Percentiles rank a stretch among this genome's conserved stretches.
Evolutionary conservation across 2,888 invertebrate genomes (phyloP).

Genomic region (Cataglyphis rosenhaueri): DNA sequence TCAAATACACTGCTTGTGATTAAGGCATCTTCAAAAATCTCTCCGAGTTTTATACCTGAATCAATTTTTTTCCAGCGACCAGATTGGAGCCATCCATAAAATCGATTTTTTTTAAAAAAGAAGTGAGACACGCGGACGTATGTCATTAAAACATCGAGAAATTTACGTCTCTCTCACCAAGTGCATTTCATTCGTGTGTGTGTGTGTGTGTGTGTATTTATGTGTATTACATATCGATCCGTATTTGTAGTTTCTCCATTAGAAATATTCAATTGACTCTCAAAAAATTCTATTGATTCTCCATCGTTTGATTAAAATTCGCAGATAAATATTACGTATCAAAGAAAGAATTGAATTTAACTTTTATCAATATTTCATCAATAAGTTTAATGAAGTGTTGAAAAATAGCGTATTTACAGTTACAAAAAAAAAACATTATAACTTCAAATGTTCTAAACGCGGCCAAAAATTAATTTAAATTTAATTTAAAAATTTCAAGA

Average conservation of each 20-base stretch:
- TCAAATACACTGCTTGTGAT: not conserved
- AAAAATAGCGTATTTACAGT: not conserved
- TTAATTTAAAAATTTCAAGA: not conserved
- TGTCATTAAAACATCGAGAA: not conserved
- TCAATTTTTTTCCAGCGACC: not conserved
- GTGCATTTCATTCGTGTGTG: conserved; percentile 46
- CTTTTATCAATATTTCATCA: not conserved
- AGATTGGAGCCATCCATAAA: not conserved
- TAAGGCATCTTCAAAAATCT: conserved; percentile 30
- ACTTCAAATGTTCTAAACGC: not conserved
- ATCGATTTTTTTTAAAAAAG: not conserved
- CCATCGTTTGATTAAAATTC: not conserved
- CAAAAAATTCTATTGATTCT: not conserved
- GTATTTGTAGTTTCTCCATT: not conserved
- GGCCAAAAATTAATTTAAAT: not conserved
- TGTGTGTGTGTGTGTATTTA: not conserved
- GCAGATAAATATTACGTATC: not conserved
- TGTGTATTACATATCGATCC: not conserved
- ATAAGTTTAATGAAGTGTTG: not conserved
- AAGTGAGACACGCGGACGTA: not conserved
- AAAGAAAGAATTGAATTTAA: not conserved
- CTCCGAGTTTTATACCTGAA: not conserved
- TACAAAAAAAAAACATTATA: not conserved
- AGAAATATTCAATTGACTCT: not conserved
- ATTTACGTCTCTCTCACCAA: not conserved